These are phyloP conservation scores for Sphaeramia orbicularis DNA, from an alignment of 2,797 vertebrate genomes.

Conservation along the genomic window DNA sequence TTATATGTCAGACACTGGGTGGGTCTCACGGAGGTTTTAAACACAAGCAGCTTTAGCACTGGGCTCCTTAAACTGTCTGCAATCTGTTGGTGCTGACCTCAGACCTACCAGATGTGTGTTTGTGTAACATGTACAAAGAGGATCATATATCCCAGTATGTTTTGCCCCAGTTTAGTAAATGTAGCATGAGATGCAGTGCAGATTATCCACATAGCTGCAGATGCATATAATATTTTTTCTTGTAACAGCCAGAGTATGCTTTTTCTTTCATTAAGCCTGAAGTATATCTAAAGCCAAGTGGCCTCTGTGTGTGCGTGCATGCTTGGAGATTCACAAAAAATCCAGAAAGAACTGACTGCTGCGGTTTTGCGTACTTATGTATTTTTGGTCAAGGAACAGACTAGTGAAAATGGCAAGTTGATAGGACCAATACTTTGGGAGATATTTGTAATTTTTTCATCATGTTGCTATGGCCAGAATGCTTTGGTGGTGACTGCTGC, in stretches of 20 bases:
- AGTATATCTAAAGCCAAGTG: too few relatives aligned
- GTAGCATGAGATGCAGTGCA: not conserved
- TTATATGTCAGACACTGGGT: slow-evolving; percentile 31
- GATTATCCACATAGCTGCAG: not conserved
- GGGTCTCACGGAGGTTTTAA: slow-evolving; percentile 41
- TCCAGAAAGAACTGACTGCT: too few relatives aligned
- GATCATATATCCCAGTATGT: slow-evolving; percentile 8
- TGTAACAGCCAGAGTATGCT: not conserved
- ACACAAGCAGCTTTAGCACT: slow-evolving; percentile 61
- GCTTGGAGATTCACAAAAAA: too few relatives aligned
- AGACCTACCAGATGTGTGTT: slow-evolving; percentile 59
- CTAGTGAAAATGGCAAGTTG: too few relatives aligned
- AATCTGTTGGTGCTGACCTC: slow-evolving; percentile 63
- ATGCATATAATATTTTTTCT: not conserved
- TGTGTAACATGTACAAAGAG: slow-evolving; percentile 22
- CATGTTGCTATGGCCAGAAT: too few relatives aligned
- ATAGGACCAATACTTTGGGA: too few relatives aligned
- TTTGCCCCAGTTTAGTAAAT: not conserved
- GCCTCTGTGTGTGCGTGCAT: too few relatives aligned
- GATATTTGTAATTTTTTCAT: too few relatives aligned
- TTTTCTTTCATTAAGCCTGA: not conserved
- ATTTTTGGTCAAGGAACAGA: too few relatives aligned
- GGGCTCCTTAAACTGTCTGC: slow-evolving; percentile 61
- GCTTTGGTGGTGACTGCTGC: too few relatives aligned
- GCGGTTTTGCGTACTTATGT: too few relatives aligned